Evolutionary conservation across 1,140 invertebrate species (phyloP).

Genomic region (Zaprionus africanus): DNA sequence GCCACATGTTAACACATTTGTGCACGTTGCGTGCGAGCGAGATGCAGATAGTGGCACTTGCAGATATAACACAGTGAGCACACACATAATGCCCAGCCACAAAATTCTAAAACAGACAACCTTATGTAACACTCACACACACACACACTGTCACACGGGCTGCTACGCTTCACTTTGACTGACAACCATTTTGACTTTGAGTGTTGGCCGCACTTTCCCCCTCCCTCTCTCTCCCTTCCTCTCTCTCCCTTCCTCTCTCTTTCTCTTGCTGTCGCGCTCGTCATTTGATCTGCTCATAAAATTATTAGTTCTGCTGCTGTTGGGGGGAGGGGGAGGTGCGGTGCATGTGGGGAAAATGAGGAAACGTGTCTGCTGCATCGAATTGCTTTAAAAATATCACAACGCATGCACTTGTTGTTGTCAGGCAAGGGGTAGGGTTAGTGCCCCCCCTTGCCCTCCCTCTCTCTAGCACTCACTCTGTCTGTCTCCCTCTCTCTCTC

Average conservation of each 20-base stretch:
- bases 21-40: slow-evolving; percentile 52
- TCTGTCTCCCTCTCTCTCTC: too few relatives aligned
- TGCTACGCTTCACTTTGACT: slow-evolving; percentile 74
- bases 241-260: neutral
- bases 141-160: slow-evolving; percentile 20
- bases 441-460: neutral
- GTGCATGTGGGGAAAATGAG: neutral
- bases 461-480: neutral
- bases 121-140: slow-evolving; percentile 51
- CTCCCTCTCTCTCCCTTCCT: too few relatives aligned
- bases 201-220: slow-evolving; percentile 1
- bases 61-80: slow-evolving; percentile 31
- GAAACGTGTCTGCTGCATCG: slow-evolving; percentile 53
- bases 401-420: slow-evolving; percentile 37
- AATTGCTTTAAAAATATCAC: slow-evolving; percentile 67
- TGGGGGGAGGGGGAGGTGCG: neutral
- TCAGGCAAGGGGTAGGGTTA: neutral
- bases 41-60: slow-evolving; percentile 27
- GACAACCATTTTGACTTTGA: slow-evolving; percentile 71
- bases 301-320: slow-evolving; percentile 63
- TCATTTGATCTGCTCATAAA: slow-evolving; percentile 71
- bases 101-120: slow-evolving; percentile 63
- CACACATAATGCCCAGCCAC: slow-evolving; percentile 48
- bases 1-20: slow-evolving; percentile 77
- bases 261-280: slow-evolving; percentile 11